A percentile compares a stretch with the other conserved stretches of the same genome.
phyloP scores from a whole-genome alignment of 2,888 invertebrate species.

The Drosophila pegasa region DNA sequence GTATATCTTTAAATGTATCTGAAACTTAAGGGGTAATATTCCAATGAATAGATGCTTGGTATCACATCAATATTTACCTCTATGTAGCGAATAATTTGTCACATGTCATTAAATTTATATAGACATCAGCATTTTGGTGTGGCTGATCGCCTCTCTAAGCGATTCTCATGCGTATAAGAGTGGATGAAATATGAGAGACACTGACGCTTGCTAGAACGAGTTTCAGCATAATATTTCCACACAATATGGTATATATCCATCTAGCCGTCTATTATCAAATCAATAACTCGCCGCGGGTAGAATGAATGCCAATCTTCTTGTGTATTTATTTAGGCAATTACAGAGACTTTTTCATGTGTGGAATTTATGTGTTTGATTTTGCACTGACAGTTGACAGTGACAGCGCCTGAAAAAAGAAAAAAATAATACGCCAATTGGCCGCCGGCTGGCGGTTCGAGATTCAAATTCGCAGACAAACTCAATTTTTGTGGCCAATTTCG shows the following conservation, averaged over 20 bases:
- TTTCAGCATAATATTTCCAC: neutral
- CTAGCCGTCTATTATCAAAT: constrained; percentile 16
- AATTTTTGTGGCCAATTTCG: constrained; percentile 68
- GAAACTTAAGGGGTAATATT: neutral
- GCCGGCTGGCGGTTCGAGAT: constrained; percentile 36
- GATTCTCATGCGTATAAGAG: neutral
- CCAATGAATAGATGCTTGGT: neutral
- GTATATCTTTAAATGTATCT: neutral
- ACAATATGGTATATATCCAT: constrained; percentile 1
- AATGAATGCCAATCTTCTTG: constrained; percentile 26
- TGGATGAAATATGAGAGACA: neutral
- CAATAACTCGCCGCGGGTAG: constrained; percentile 19
- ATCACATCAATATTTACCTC: neutral
- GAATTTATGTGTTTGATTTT: constrained; percentile 66
- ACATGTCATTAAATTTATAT: neutral
- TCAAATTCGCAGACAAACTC: constrained; percentile 67
- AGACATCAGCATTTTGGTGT: neutral
- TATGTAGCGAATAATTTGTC: neutral
- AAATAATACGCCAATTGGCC: constrained; percentile 48
- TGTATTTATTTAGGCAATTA: constrained; percentile 38
- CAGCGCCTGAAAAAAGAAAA: constrained; percentile 55
- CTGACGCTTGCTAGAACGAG: neutral
- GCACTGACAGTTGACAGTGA: constrained; percentile 72
- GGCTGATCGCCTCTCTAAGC: neutral
- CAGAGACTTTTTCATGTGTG: constrained; percentile 16